A percentile compares a stretch with the other conserved stretches of the same genome.
These are phyloP conservation scores for Drosophila azteca DNA, from an alignment of 1,140 invertebrate species.

Conservation along the genomic window DNA sequence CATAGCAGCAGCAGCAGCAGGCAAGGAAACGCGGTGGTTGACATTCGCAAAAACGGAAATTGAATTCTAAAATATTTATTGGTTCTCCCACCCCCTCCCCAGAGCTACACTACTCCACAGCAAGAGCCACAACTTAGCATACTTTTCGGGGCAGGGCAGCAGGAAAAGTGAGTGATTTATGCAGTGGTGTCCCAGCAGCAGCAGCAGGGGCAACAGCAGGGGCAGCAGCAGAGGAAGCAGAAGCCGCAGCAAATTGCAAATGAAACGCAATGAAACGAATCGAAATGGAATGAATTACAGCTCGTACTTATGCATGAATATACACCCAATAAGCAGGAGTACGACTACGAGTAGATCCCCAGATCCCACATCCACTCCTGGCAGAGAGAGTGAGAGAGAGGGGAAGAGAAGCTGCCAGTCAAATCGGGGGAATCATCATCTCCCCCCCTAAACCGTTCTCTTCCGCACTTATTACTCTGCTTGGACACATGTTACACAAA, in stretches of 20 bases:
- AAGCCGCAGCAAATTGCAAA: constrained; percentile 58
- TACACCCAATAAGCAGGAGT: constrained; percentile 4
- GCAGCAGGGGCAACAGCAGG: no score
- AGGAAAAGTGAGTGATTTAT: constrained; percentile 62
- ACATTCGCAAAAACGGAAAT: constrained; percentile 64
- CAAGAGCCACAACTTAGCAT: constrained; percentile 41
- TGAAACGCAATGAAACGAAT: constrained; percentile 69
- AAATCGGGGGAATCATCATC: constrained; percentile 1
- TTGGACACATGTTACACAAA: constrained; percentile 56
- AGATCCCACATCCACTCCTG: neutral
- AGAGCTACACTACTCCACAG: neutral
- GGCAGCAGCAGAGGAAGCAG: no score
- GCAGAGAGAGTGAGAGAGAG: no score
- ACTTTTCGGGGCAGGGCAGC: constrained; percentile 41
- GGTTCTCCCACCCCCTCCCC: neutral
- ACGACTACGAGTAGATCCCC: constrained; percentile 15
- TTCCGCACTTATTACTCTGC: constrained; percentile 52
- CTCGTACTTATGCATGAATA: constrained; percentile 71
- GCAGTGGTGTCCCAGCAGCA: constrained; percentile 31
- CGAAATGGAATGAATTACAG: constrained; percentile 63
- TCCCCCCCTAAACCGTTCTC: constrained; percentile 10
- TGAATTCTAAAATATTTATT: constrained; percentile 79
- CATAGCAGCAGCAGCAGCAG: neutral
- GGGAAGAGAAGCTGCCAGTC: neutral
- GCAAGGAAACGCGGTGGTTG: constrained; percentile 30